phyloP scores from a whole-genome alignment of 2,888 invertebrate genomes.

The Spialia ferax region DNA sequence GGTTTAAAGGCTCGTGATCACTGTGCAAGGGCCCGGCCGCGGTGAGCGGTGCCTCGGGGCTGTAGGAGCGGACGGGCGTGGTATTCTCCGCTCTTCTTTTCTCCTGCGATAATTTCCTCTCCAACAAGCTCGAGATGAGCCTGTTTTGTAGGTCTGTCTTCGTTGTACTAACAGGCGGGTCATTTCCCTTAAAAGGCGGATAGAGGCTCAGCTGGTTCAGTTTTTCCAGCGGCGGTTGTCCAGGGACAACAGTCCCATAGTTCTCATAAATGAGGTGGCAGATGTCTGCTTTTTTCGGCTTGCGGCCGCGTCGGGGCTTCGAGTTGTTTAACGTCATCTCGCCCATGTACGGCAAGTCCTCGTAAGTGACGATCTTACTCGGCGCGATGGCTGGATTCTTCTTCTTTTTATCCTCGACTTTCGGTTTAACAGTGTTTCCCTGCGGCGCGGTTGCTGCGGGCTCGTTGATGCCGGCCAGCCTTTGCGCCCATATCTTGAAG shows the following conservation, averaged over 20 bases:
- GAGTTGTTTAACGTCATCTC: constrained; percentile 96
- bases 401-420: constrained; percentile 70
- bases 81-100: constrained; percentile 74
- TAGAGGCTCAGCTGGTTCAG: constrained; percentile 58
- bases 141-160: constrained; percentile 89
- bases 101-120: constrained; percentile 90
- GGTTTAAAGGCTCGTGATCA: constrained; percentile 92
- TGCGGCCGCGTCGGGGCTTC: constrained; percentile 94
- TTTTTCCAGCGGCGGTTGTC: constrained; percentile 88
- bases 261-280: constrained; percentile 97
- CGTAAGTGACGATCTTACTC: constrained; percentile 89
- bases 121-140: constrained; percentile 90
- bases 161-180: constrained; percentile 64
- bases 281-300: constrained; percentile 97
- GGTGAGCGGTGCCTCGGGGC: constrained; percentile 68
- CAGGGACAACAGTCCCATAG: constrained; percentile 95
- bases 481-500: constrained; percentile 91
- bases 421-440: constrained; percentile 61
- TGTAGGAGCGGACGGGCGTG: constrained; percentile 67
- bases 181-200: constrained; percentile 59
- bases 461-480: constrained; percentile 90
- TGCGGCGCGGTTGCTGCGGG: constrained; percentile 66
- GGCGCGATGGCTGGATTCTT: constrained; percentile 74
- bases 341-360: constrained; percentile 96
- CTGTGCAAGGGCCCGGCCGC: constrained; percentile 67